Percentiles rank a stretch among this genome's conserved stretches.
These are phyloP conservation scores for Drosophila neutralis DNA, from an alignment of 2,888 invertebrate species.

Conservation along the genomic window DNA sequence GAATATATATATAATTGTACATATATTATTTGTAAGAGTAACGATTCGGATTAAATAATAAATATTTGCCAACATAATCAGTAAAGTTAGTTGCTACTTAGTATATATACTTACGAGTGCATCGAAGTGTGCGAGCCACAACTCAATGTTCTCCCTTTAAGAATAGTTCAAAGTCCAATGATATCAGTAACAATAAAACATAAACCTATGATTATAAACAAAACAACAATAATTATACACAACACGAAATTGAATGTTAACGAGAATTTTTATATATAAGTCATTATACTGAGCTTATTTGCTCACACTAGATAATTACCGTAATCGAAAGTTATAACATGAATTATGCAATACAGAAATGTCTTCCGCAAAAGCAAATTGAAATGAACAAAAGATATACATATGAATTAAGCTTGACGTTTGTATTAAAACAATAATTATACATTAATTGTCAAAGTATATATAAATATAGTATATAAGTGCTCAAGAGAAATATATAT, in stretches of 20 bases:
- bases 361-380: slow-evolving; percentile 57
- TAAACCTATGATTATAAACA: slow-evolving; percentile 33
- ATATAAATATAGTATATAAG: neutral
- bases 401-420: slow-evolving; percentile 44
- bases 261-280: slow-evolving; percentile 52
- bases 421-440: slow-evolving; percentile 38
- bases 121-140: neutral
- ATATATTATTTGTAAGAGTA: slow-evolving; percentile 3
- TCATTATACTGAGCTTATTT: slow-evolving; percentile 61
- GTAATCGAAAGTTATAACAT: slow-evolving; percentile 53
- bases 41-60: slow-evolving; percentile 12
- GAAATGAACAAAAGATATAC: slow-evolving; percentile 24
- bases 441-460: slow-evolving; percentile 13
- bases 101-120: slow-evolving; percentile 14
- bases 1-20: neutral
- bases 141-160: slow-evolving; percentile 36
- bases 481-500: slow-evolving; percentile 13
- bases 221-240: slow-evolving; percentile 57
- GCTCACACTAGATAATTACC: slow-evolving; percentile 58
- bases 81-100: slow-evolving; percentile 1
- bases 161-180: slow-evolving; percentile 48
- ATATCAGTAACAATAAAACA: slow-evolving; percentile 50
- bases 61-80: slow-evolving; percentile 5
- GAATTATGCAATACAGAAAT: slow-evolving; percentile 68
- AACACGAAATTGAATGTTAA: slow-evolving; percentile 55